A percentile compares a stretch with the other conserved stretches of the same genome.
phyloP scores from a whole-genome alignment of 2,888 invertebrate genomes.

The Podotricha telesiphe region DNA sequence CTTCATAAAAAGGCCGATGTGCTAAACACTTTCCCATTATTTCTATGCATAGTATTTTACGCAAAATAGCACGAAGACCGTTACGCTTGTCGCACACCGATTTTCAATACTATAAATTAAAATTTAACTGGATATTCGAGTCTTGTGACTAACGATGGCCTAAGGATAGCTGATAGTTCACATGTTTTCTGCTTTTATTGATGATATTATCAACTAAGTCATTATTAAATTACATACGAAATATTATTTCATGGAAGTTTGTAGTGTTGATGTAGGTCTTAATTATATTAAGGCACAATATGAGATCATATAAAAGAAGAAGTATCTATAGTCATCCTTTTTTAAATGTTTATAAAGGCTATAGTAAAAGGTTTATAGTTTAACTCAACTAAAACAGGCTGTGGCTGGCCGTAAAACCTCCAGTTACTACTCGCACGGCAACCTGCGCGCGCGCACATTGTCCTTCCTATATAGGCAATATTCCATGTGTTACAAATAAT shows the following conservation, averaged over 20 bases:
- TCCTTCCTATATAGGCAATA: slow-evolving; percentile 40
- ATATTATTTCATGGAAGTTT: background rate
- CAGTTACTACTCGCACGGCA: slow-evolving; percentile 74
- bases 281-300: background rate
- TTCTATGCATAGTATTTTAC: slow-evolving; percentile 38
- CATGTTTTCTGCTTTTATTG: too few species aligned
- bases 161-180: too few species aligned
- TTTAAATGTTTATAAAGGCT: slow-evolving; percentile 65
- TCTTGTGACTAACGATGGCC: background rate
- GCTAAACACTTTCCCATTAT: slow-evolving; percentile 36
- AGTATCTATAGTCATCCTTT: slow-evolving; percentile 36
- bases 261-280: background rate
- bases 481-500: slow-evolving; percentile 6
- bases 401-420: slow-evolving; percentile 75
- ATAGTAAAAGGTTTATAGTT: slow-evolving; percentile 68
- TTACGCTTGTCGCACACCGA: slow-evolving; percentile 33
- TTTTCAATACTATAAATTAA: slow-evolving; percentile 33
- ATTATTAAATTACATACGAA: background rate
- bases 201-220: background rate
- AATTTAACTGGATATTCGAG: slow-evolving; percentile 9
- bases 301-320: background rate
- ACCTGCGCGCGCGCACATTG: slow-evolving; percentile 70
- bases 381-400: slow-evolving; percentile 72
- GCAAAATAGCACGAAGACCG: slow-evolving; percentile 27
- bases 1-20: slow-evolving; percentile 27